These are phyloP conservation scores for Poicephalus meyeri DNA, from an alignment of 2,113 vertebrate species.

Conservation along the genomic window DNA sequence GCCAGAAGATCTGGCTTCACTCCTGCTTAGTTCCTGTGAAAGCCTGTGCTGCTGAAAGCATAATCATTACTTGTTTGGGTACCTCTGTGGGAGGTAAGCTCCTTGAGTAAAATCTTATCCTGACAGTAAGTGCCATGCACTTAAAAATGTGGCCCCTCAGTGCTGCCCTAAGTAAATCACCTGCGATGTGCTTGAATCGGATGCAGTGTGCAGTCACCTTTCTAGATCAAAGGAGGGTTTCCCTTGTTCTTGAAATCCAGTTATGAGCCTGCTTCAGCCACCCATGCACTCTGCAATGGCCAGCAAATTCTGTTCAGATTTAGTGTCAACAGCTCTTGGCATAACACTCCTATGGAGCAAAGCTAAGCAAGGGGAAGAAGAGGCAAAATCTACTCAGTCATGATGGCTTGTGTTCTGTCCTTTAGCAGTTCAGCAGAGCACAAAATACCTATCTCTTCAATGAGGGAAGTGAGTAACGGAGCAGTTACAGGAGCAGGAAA, in stretches of 20 bases:
- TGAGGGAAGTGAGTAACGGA: background rate
- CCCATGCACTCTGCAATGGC: background rate
- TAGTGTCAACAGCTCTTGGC: background rate
- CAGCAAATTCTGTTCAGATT: background rate
- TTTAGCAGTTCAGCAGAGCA: constrained; percentile 25
- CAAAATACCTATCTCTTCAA: background rate
- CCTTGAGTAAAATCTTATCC: background rate
- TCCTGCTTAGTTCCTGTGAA: background rate
- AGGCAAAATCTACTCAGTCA: background rate
- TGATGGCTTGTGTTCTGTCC: background rate
- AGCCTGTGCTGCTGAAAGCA: background rate
- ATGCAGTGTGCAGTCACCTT: background rate
- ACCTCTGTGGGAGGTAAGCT: background rate
- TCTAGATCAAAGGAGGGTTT: background rate
- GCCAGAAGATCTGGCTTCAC: background rate
- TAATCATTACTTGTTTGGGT: background rate
- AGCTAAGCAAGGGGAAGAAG: background rate
- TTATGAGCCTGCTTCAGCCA: background rate
- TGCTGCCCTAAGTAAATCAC: background rate
- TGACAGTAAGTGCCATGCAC: background rate
- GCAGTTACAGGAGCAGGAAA: background rate
- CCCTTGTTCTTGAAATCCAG: background rate
- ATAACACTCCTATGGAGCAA: background rate
- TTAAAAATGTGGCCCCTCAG: background rate
- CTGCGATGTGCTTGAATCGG: accelerated